Conservation (phyloP, 2,888 invertebrate species). For the Ornithoptera alexandrae region DNA sequence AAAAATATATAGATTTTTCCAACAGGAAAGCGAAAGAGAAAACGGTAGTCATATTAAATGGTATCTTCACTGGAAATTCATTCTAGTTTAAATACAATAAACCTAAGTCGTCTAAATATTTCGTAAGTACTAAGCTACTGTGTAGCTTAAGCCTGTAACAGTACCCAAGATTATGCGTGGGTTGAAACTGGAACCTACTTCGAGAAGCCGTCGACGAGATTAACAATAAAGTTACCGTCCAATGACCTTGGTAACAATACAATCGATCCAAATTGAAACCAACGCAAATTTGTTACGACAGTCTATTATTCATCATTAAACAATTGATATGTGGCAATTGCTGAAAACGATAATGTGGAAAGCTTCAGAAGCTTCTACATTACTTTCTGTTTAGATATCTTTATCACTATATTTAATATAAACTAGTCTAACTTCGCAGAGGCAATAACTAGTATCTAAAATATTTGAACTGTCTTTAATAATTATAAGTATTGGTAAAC, state of each 20-base stretch:
- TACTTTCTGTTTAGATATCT: neutral
- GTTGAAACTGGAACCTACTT: neutral
- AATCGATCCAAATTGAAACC: neutral
- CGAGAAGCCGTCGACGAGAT: conserved; percentile 1
- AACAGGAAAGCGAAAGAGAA: neutral
- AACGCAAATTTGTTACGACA: neutral
- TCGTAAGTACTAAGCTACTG: neutral
- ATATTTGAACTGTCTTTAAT: no score
- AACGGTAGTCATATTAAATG: neutral
- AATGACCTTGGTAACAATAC: neutral
- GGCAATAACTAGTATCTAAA: no score
- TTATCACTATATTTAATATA: no score
- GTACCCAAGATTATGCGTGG: neutral
- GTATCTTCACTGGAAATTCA: neutral
- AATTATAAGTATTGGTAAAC: no score
- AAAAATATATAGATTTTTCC: neutral
- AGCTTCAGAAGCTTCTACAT: neutral
- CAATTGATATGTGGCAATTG: neutral
- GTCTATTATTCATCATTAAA: neutral
- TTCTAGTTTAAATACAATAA: neutral
- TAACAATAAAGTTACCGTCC: conserved; percentile 1
- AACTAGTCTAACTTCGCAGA: no score
- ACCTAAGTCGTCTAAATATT: neutral
- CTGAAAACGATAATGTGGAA: neutral
- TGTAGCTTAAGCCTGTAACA: neutral